Evolutionary conservation across 2,888 invertebrate genomes (phyloP).

Genomic region (Nephrotoma appendiculata): DNA sequence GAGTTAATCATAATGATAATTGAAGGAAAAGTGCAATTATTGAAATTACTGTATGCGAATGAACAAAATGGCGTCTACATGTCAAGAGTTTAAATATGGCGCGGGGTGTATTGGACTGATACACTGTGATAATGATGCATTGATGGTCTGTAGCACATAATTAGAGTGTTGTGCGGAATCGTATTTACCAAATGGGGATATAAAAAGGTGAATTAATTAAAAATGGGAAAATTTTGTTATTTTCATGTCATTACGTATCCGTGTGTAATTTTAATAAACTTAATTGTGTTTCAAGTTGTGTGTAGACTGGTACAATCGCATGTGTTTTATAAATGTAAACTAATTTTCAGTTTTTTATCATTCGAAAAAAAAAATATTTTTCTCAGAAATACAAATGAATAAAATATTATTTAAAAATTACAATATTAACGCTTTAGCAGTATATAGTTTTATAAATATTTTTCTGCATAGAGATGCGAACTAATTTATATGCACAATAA

Average conservation of each 20-base stretch:
- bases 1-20: neutral
- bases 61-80: neutral
- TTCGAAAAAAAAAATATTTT: neutral
- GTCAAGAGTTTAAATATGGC: neutral
- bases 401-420: neutral
- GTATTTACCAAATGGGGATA: neutral
- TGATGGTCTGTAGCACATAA: neutral
- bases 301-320: neutral
- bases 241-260: neutral
- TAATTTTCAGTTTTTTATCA: neutral
- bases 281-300: neutral
- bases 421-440: neutral
- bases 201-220: neutral
- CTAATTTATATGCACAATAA: neutral
- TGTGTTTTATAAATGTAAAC: neutral
- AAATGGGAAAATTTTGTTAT: neutral
- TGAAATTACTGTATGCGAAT: neutral
- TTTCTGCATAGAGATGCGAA: neutral
- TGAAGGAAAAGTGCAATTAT: neutral
- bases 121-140: neutral
- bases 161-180: neutral
- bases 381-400: neutral
- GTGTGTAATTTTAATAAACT: neutral
- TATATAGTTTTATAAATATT: neutral
- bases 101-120: neutral